Conservation (phyloP, 2,113 vertebrate species). For the Lethenteron camtschaticum region DNA sequence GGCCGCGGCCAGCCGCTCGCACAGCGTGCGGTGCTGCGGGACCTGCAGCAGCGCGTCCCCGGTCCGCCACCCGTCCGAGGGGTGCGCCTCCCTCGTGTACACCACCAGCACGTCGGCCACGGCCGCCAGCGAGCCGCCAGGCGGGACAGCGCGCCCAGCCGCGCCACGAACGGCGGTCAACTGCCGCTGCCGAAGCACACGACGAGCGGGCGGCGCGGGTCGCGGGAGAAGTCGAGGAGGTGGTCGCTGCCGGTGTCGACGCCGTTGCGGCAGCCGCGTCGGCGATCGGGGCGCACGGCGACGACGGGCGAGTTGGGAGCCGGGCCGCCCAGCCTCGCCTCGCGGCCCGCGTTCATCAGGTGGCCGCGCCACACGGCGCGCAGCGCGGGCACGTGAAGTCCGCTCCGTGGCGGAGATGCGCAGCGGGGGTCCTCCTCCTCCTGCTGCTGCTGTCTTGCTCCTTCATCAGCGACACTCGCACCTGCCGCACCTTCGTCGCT, state of each 20-base stretch:
- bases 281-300: background rate
- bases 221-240: constrained; percentile 62
- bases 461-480: too few relatives aligned
- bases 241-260: constrained; percentile 34
- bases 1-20: constrained; percentile 68
- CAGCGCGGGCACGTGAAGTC: constrained; percentile 74
- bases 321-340: constrained; percentile 48
- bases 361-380: constrained; percentile 90
- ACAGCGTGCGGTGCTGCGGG: constrained; percentile 72
- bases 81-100: constrained; percentile 94
- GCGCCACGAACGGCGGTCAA: constrained; percentile 99
- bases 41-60: constrained; percentile 79
- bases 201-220: constrained; percentile 49
- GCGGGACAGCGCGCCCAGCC: constrained; percentile 70
- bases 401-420: constrained; percentile 81
- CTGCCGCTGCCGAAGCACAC: constrained; percentile 97
- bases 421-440: constrained; percentile 40
- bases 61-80: constrained; percentile 92
- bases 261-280: constrained; percentile 18
- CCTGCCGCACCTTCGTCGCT: too few relatives aligned
- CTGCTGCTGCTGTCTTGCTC: too few relatives aligned
- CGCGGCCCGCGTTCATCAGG: constrained; percentile 84
- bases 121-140: constrained; percentile 62
- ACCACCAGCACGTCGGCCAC: constrained; percentile 85
- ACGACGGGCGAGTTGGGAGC: constrained; percentile 91